Evolutionary conservation across 2,888 invertebrate species (phyloP).

Genomic region (Epistrophe eligans): DNA sequence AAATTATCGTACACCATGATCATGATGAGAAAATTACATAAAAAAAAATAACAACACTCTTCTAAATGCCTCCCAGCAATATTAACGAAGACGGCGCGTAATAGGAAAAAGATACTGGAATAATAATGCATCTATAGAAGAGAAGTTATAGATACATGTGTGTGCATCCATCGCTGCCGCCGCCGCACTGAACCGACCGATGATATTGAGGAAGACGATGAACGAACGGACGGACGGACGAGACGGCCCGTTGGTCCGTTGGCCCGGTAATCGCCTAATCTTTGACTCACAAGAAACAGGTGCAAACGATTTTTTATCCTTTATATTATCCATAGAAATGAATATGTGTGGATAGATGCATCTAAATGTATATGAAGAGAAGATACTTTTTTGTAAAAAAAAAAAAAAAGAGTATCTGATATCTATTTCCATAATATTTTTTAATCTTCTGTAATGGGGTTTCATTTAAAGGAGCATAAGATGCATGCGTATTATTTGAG

Average conservation of each 20-base stretch:
- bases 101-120: constrained; percentile 62
- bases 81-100: constrained; percentile 15
- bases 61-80: constrained; percentile 45
- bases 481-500: constrained; percentile 29
- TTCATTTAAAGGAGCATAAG: constrained; percentile 35
- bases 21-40: constrained; percentile 72
- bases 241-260: too few relatives aligned
- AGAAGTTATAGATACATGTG: constrained; percentile 34
- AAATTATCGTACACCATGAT: constrained; percentile 72
- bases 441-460: constrained; percentile 29
- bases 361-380: not conserved
- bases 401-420: constrained; percentile 23
- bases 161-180: constrained; percentile 16
- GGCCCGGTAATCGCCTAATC: constrained; percentile 68
- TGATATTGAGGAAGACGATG: not conserved
- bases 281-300: constrained; percentile 71
- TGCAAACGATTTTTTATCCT: constrained; percentile 72
- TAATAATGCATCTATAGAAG: constrained; percentile 43
- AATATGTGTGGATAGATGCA: constrained; percentile 15
- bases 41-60: constrained; percentile 26
- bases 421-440: constrained; percentile 67
- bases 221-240: constrained; percentile 7
- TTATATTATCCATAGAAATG: constrained; percentile 28
- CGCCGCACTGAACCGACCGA: not conserved
- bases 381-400: not conserved